phyloP scores from a whole-genome alignment of 2,113 vertebrate genomes.

The Saiga tatarica region DNA sequence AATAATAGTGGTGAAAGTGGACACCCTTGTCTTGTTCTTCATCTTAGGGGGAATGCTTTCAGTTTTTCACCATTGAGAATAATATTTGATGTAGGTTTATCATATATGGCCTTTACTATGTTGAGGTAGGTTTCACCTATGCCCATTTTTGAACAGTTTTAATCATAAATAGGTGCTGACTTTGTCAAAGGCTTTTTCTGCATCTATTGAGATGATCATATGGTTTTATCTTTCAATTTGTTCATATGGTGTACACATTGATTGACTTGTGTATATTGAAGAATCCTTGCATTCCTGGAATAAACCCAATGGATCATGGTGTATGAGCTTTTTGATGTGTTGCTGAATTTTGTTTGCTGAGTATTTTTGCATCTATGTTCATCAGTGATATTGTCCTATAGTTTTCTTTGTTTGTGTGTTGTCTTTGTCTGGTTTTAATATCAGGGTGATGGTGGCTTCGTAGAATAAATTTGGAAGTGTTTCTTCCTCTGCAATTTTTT shows the following conservation, averaged over 20 bases:
- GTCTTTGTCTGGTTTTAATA: neutral
- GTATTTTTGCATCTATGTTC: neutral
- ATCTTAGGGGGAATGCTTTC: neutral
- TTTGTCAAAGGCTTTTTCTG: neutral
- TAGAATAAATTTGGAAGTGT: neutral
- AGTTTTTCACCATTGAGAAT: neutral
- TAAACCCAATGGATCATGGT: neutral
- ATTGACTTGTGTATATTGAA: neutral
- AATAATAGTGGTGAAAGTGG: neutral
- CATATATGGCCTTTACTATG: neutral
- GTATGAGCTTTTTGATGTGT: neutral
- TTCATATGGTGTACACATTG: neutral
- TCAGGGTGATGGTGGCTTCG: neutral
- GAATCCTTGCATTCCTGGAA: neutral
- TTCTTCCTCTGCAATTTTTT: neutral
- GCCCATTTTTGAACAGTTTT: neutral
- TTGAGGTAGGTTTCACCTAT: fast-evolving
- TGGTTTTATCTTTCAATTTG: neutral
- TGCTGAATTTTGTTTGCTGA: neutral
- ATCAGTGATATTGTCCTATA: neutral
- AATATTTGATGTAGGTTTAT: neutral
- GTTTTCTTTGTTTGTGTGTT: neutral
- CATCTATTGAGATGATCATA: neutral
- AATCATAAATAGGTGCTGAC: neutral
- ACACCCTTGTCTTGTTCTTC: neutral